Conservation (phyloP, 2,113 vertebrate genomes). For the Anhinga anhinga region DNA sequence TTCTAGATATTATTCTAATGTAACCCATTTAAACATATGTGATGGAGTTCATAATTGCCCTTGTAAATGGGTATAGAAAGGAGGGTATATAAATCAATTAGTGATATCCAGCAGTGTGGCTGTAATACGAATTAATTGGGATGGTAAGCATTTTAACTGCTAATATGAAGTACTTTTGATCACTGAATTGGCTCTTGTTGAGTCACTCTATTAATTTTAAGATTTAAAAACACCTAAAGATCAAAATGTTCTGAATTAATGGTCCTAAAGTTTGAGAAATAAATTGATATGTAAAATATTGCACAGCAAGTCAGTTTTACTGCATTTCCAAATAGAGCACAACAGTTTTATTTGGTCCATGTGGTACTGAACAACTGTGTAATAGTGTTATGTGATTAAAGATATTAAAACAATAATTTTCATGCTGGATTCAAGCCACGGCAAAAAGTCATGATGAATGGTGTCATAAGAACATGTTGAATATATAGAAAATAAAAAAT, state of each 20-base stretch:
- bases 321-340: conserved; percentile 48
- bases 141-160: conserved; percentile 45
- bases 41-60: conserved; percentile 54
- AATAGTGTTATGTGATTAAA: conserved; percentile 61
- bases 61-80: conserved; percentile 57
- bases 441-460: conserved; percentile 54
- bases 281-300: conserved; percentile 57
- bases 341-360: conserved; percentile 67
- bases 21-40: conserved; percentile 46
- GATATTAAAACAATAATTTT: conserved; percentile 67
- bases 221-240: conserved; percentile 3
- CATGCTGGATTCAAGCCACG: conserved; percentile 56
- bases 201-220: conserved; percentile 51
- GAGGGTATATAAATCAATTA: conserved; percentile 68
- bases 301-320: conserved; percentile 53
- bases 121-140: conserved; percentile 65
- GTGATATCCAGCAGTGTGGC: conserved; percentile 35
- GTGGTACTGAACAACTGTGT: conserved; percentile 45
- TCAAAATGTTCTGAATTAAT: conserved; percentile 27
- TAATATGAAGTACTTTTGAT: conserved; percentile 34
- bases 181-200: conserved; percentile 19
- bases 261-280: conserved; percentile 32
- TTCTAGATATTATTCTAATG: conserved; percentile 29
- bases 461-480: conserved; percentile 28
- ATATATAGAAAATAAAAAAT: conserved; percentile 56